These are phyloP conservation scores for Cyphomyrus discorhynchus DNA, from an alignment of 2,113 vertebrate species.

Conservation along the genomic window DNA sequence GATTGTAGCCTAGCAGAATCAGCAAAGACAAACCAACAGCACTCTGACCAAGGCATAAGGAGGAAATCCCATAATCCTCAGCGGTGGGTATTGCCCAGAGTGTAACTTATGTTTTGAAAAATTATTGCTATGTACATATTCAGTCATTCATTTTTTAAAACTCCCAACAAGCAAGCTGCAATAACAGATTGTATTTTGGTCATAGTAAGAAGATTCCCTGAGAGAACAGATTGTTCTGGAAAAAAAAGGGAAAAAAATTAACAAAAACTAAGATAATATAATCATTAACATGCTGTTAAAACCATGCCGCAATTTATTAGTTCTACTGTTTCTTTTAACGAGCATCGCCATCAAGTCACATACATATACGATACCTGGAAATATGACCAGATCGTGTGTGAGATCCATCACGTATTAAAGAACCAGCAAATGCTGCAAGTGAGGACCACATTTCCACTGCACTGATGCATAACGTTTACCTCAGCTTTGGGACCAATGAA, in stretches of 20 bases:
- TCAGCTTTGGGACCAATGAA: slow-evolving; percentile 88
- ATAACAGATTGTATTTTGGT: not conserved
- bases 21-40: not conserved
- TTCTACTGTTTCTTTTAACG: not conserved
- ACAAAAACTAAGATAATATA: not conserved
- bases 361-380: not conserved
- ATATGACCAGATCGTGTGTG: not conserved
- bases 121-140: not conserved
- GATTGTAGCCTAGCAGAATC: not conserved
- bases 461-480: slow-evolving; percentile 49
- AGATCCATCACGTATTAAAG: not conserved
- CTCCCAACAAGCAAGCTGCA: not conserved
- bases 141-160: not conserved
- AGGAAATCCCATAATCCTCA: not conserved
- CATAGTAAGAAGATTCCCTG: not conserved
- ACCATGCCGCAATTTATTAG: not conserved
- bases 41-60: not conserved
- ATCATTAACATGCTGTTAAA: not conserved
- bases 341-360: not conserved
- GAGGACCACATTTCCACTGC: not conserved
- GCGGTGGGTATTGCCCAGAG: not conserved
- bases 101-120: not conserved
- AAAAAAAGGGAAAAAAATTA: not conserved
- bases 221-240: not conserved
- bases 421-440: not conserved